phyloP scores from a whole-genome alignment of 2,113 vertebrate genomes.

The Ammodramus savannarum region DNA sequence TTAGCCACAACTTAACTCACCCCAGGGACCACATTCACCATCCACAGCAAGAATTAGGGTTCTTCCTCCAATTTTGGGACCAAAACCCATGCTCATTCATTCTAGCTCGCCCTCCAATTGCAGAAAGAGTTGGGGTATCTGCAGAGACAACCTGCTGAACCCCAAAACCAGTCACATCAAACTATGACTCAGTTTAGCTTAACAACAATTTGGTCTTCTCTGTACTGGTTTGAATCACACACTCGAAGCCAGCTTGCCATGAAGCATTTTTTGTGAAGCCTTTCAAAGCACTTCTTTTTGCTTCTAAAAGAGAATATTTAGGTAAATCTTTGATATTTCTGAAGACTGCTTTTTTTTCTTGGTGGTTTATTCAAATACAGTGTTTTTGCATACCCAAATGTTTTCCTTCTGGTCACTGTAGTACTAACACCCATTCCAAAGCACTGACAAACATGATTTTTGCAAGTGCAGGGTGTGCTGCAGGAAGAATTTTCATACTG shows the following conservation, averaged over 20 bases:
- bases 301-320: background rate
- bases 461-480: background rate
- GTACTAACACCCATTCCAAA: background rate
- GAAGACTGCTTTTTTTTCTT: background rate
- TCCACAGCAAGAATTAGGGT: background rate
- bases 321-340: background rate
- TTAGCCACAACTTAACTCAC: background rate
- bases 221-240: background rate
- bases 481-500: background rate
- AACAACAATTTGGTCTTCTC: background rate
- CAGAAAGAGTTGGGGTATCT: background rate
- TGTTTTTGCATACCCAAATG: background rate
- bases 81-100: background rate
- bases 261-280: background rate
- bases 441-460: background rate
- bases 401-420: background rate
- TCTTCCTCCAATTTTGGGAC: background rate
- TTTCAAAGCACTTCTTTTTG: background rate
- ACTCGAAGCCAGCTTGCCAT: background rate
- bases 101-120: fast-evolving
- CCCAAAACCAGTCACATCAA: background rate
- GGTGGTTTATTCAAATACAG: background rate
- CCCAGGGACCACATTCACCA: background rate
- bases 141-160: fast-evolving
- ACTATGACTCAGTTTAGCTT: background rate